phyloP scores from a whole-genome alignment of 2,797 vertebrate genomes.

The Erethizon dorsatum region DNA sequence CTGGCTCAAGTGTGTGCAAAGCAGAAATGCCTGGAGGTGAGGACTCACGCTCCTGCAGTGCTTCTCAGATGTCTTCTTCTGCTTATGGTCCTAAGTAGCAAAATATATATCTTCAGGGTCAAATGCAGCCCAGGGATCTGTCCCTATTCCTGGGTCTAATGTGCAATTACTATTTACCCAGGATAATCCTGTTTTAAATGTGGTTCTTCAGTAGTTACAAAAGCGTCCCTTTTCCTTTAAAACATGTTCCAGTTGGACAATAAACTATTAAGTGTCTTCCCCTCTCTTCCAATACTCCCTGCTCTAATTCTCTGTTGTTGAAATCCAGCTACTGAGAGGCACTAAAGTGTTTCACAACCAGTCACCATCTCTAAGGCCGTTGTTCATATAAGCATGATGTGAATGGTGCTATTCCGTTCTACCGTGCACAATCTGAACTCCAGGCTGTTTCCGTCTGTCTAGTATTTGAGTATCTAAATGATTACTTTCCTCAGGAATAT shows the following conservation, averaged over 20 bases:
- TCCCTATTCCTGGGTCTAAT: background rate
- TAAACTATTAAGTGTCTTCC: background rate
- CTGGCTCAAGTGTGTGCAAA: accelerated
- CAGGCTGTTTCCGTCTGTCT: background rate
- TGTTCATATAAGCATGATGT: background rate
- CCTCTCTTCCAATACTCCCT: background rate
- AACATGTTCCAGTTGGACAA: background rate
- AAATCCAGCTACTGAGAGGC: background rate
- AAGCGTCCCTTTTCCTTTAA: background rate
- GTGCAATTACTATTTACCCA: background rate
- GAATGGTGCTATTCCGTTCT: background rate
- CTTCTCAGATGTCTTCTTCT: background rate
- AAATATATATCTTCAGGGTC: background rate
- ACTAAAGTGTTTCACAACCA: background rate
- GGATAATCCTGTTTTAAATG: background rate
- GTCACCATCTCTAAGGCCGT: background rate
- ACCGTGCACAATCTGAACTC: background rate
- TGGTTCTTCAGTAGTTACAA: background rate
- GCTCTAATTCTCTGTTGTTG: background rate
- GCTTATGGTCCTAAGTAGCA: background rate
- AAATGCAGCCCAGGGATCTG: background rate
- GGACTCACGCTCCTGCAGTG: accelerated
- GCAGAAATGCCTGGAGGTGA: background rate
- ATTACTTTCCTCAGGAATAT: background rate
- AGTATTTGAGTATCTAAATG: background rate